phyloP scores from a whole-genome alignment of 2,888 invertebrate species.

The Yponomeuta cagnagella region DNA sequence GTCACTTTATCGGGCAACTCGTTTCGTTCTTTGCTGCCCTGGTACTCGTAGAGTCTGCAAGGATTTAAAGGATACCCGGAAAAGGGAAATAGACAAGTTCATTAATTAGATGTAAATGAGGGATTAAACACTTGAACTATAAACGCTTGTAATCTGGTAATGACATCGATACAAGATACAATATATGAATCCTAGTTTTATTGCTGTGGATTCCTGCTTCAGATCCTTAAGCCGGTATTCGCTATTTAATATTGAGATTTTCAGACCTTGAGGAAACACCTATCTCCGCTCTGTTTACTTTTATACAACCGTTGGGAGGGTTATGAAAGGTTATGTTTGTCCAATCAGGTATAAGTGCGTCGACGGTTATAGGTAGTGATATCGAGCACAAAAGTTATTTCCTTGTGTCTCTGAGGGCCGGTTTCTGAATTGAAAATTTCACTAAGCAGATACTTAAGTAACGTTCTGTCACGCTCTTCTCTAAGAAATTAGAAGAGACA shows the following conservation, averaged over 20 bases:
- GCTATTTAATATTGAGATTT: neutral
- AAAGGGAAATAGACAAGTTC: neutral
- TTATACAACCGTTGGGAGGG: too few species aligned
- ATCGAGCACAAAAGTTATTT: too few species aligned
- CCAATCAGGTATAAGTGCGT: too few species aligned
- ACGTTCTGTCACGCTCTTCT: too few species aligned
- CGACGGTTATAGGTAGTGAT: too few species aligned
- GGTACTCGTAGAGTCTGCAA: conserved; percentile 50
- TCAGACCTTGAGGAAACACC: neutral
- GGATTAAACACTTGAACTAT: neutral
- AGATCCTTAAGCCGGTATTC: neutral
- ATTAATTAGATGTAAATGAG: conserved; percentile 4
- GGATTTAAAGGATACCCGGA: conserved; percentile 48
- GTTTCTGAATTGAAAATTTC: too few species aligned
- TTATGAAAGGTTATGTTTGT: too few species aligned
- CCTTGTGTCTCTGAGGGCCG: too few species aligned
- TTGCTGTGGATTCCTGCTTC: neutral
- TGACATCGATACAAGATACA: neutral
- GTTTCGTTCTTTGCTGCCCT: conserved; percentile 46
- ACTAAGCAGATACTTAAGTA: too few species aligned
- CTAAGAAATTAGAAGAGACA: too few species aligned
- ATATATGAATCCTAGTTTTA: neutral
- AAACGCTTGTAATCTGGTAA: neutral
- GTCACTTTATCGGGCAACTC: conserved; percentile 31
- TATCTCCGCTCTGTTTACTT: neutral